Evolutionary conservation across 2,888 invertebrate species (phyloP).

Genomic region (Syrphus vitripennis): DNA sequence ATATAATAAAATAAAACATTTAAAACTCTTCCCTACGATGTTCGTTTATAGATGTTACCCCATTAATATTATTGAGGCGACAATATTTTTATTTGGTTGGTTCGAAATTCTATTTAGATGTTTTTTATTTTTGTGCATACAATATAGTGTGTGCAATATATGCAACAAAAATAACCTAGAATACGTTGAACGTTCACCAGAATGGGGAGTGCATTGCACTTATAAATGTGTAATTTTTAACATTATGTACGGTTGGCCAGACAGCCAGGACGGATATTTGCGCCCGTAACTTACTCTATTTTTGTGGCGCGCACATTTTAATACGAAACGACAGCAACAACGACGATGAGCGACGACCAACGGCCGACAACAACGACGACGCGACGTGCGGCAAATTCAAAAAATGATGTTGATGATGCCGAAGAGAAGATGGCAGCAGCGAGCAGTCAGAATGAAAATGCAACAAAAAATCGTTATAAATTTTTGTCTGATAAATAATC

Average conservation of each 20-base stretch:
- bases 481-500: slow-evolving; percentile 16
- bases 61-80: slow-evolving; percentile 68
- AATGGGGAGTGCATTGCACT: slow-evolving; percentile 70
- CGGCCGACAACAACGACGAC: slow-evolving; percentile 6
- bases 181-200: slow-evolving; percentile 67
- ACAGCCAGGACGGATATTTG: slow-evolving; percentile 69
- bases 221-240: slow-evolving; percentile 71
- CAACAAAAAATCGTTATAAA: slow-evolving; percentile 17
- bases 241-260: slow-evolving; percentile 68
- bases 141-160: slow-evolving; percentile 7
- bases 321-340: slow-evolving; percentile 51
- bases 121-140: neutral
- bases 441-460: slow-evolving; percentile 16
- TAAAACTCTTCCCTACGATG: slow-evolving; percentile 8
- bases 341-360: slow-evolving; percentile 14
- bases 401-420: slow-evolving; percentile 50
- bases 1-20: neutral
- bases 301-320: slow-evolving; percentile 63
- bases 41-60: slow-evolving; percentile 51
- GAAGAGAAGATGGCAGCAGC: slow-evolving; percentile 31
- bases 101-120: slow-evolving; percentile 54
- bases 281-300: slow-evolving; percentile 71
- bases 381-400: slow-evolving; percentile 49
- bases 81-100: slow-evolving; percentile 35
- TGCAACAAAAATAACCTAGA: slow-evolving; percentile 70